Percentiles rank a stretch among this genome's conserved stretches.
phyloP scores from a whole-genome alignment of 2,113 vertebrate species.

The Patagioenas fasciata region DNA sequence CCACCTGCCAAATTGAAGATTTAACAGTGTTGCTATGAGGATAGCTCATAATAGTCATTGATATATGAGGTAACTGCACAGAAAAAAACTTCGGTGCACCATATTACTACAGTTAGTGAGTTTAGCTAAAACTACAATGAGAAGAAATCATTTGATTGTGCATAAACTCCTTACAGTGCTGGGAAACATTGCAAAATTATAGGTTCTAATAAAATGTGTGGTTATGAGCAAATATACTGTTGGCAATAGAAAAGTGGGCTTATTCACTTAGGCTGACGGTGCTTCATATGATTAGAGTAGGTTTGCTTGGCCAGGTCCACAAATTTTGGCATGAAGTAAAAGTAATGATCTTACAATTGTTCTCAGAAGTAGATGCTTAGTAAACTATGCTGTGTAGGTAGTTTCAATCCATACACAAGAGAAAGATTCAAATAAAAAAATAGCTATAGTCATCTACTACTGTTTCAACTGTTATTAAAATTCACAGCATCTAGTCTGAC shows the following conservation, averaged over 20 bases:
- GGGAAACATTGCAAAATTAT: not conserved
- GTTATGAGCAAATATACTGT: not conserved
- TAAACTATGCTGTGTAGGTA: not conserved
- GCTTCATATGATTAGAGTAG: not conserved
- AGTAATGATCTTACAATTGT: not conserved
- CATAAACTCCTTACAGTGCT: not conserved
- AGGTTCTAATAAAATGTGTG: not conserved
- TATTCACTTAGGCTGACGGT: not conserved
- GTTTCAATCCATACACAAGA: not conserved
- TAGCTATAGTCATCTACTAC: not conserved
- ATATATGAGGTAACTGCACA: not conserved
- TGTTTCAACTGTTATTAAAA: not conserved
- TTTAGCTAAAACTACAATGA: not conserved
- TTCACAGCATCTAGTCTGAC: not conserved
- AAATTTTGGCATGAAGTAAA: not conserved
- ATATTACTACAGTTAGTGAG: not conserved
- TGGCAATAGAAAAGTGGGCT: not conserved
- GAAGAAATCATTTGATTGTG: not conserved
- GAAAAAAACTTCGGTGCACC: not conserved
- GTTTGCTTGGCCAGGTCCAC: not conserved
- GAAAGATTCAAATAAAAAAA: not conserved
- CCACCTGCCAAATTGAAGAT: not conserved
- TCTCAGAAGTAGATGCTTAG: not conserved
- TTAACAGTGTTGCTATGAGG: not conserved
- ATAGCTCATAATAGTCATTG: not conserved